Evolutionary conservation across 2,888 invertebrate genomes (phyloP).

Genomic region (Tiliacea citrago): DNA sequence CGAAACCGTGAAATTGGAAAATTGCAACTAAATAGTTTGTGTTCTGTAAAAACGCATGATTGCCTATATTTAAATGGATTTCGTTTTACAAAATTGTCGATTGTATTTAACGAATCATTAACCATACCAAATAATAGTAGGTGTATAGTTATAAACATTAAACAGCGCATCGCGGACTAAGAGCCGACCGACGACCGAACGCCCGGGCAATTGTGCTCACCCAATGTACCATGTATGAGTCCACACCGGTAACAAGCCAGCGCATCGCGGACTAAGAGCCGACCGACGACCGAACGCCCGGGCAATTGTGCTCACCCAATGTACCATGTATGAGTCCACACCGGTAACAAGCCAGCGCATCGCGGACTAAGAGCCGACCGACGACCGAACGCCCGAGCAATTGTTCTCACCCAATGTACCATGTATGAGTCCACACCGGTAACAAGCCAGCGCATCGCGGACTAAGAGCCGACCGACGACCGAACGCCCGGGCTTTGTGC

Average conservation of each 20-base stretch:
- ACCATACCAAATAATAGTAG: conserved; percentile 28
- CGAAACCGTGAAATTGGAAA: conserved; percentile 57
- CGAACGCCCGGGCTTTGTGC: not conserved
- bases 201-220: not conserved
- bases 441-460: not conserved
- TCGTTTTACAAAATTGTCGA: conserved; percentile 32
- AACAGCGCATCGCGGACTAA: conserved; percentile 9
- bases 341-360: not conserved
- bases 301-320: not conserved
- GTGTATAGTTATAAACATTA: conserved; percentile 8
- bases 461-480: conserved; percentile 13
- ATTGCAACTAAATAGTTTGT: conserved; percentile 52
- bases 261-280: conserved; percentile 12
- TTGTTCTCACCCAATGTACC: not conserved
- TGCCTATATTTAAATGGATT: conserved; percentile 35
- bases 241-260: not conserved
- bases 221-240: not conserved
- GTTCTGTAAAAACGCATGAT: conserved; percentile 62
- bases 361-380: conserved; percentile 9
- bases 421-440: not conserved
- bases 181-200: conserved; percentile 1
- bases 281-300: not conserved
- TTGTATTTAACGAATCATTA: conserved; percentile 32
- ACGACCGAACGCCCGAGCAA: not conserved
- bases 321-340: not conserved